A percentile compares a stretch with the other conserved stretches of the same genome.
Evolutionary conservation across 1,140 invertebrate species (phyloP).

Genomic region (Drosophila kikkawai): DNA sequence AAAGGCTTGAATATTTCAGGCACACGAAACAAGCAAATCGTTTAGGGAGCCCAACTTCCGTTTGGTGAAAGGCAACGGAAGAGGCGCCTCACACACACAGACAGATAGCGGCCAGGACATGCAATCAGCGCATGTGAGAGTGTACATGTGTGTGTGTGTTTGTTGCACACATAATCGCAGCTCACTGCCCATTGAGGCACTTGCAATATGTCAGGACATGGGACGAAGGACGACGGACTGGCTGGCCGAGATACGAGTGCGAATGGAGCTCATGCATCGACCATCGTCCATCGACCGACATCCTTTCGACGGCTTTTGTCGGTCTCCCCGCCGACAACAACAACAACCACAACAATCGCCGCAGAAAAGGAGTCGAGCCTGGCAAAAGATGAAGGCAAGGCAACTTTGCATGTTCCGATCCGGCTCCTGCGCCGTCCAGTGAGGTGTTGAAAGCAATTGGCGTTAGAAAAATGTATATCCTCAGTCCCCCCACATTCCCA

Average conservation of each 20-base stretch:
- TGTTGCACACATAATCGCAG: constrained; percentile 73
- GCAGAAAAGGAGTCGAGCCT: constrained; percentile 35
- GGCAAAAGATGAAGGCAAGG: constrained; percentile 50
- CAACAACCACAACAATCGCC: constrained; percentile 9
- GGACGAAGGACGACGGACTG: constrained; percentile 49
- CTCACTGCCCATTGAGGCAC: constrained; percentile 75
- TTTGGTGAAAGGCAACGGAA: constrained; percentile 73
- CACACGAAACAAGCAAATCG: constrained; percentile 79
- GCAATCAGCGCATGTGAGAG: constrained; percentile 46
- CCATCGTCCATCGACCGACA: constrained; percentile 32
- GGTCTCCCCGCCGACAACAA: constrained; percentile 30
- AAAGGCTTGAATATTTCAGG: constrained; percentile 66
- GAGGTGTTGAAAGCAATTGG: constrained; percentile 81
- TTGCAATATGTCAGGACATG: constrained; percentile 73
- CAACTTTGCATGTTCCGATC: constrained; percentile 44
- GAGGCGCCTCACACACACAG: constrained; percentile 28
- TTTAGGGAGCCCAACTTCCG: constrained; percentile 76
- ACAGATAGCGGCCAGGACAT: constrained; percentile 42
- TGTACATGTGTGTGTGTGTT: constrained; percentile 36
- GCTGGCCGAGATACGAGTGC: constrained; percentile 62
- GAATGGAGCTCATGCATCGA: constrained; percentile 35
- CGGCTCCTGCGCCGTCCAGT: constrained; percentile 13
- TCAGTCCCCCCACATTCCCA: constrained; percentile 11
- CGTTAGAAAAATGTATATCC: constrained; percentile 66
- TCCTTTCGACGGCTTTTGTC: constrained; percentile 54